Conservation (phyloP, 2,113 vertebrate species). For the Nothocercus julius region DNA sequence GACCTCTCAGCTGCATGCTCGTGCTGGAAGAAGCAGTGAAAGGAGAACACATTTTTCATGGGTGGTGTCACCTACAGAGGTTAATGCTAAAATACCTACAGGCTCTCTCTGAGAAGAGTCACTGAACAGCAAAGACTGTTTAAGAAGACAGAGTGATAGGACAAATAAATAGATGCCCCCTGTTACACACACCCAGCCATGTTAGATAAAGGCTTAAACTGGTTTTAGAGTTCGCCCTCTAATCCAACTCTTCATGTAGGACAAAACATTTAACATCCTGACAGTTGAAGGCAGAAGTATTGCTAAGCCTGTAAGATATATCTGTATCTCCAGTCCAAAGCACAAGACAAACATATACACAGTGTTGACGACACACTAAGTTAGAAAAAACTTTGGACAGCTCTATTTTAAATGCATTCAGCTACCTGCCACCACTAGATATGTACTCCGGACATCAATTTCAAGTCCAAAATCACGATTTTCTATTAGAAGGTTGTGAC, state of each 20-base stretch:
- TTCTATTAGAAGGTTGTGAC: neutral
- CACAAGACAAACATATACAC: neutral
- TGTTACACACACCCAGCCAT: neutral
- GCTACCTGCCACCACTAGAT: neutral
- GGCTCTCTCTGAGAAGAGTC: neutral
- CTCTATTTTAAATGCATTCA: neutral
- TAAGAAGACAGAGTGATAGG: neutral
- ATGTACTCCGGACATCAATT: neutral
- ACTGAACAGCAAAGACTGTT: neutral
- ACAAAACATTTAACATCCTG: neutral
- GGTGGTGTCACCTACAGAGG: neutral
- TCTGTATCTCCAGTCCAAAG: neutral
- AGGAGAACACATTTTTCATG: constrained; percentile 4
- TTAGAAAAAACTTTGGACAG: neutral
- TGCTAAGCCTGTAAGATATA: neutral
- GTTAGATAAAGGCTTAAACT: neutral
- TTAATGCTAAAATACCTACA: neutral
- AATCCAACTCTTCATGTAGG: neutral
- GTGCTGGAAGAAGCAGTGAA: neutral
- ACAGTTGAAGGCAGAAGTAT: neutral
- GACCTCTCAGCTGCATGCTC: constrained; percentile 20
- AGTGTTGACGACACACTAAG: neutral
- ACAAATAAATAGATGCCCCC: neutral
- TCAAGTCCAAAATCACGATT: neutral
- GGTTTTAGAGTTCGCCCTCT: neutral